Evolutionary conservation across 2,113 vertebrate genomes (phyloP).

Genomic region (Notarius lentiginosus): DNA sequence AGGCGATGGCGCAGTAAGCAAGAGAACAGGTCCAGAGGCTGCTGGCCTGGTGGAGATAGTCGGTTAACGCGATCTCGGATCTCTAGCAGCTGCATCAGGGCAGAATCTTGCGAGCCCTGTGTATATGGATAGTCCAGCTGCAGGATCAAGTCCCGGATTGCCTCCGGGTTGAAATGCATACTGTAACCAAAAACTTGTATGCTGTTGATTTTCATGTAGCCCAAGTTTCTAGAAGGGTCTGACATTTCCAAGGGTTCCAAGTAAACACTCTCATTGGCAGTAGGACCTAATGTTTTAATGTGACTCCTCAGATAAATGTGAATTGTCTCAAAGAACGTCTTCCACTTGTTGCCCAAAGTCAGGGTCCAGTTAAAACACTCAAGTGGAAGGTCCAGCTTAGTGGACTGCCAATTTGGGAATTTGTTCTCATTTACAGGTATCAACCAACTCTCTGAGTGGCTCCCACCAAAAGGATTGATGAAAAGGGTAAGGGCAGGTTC

Average conservation of each 20-base stretch:
- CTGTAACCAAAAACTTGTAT: constrained; percentile 98
- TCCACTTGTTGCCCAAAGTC: constrained; percentile 96
- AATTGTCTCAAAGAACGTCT: constrained; percentile 96
- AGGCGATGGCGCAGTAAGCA: constrained; percentile 94
- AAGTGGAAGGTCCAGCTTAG: constrained; percentile 88
- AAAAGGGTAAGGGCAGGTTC: constrained; percentile 93
- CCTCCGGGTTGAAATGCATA: constrained; percentile 98
- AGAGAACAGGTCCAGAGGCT: constrained; percentile 89
- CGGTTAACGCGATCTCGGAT: constrained; percentile 94
- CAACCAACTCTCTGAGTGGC: constrained; percentile 98
- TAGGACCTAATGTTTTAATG: constrained; percentile 80
- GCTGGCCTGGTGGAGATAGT: constrained; percentile 88
- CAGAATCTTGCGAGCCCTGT: constrained; percentile 94
- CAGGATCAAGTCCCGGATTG: constrained; percentile 93
- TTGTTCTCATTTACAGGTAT: constrained; percentile 88
- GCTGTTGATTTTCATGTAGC: constrained; percentile 98
- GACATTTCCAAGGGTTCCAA: constrained; percentile 90
- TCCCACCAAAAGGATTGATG: constrained; percentile 94
- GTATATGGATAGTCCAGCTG: constrained; percentile 98
- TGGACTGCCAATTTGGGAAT: constrained; percentile 94
- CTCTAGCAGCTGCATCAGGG: constrained; percentile 91
- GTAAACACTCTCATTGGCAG: constrained; percentile 85
- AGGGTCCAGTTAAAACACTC: constrained; percentile 97
- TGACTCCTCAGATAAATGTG: constrained; percentile 94
- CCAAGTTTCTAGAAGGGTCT: constrained; percentile 88